These are phyloP conservation scores for Motacilla tschutschensis DNA, from an alignment of 2,113 vertebrate genomes.

Conservation along the genomic window DNA sequence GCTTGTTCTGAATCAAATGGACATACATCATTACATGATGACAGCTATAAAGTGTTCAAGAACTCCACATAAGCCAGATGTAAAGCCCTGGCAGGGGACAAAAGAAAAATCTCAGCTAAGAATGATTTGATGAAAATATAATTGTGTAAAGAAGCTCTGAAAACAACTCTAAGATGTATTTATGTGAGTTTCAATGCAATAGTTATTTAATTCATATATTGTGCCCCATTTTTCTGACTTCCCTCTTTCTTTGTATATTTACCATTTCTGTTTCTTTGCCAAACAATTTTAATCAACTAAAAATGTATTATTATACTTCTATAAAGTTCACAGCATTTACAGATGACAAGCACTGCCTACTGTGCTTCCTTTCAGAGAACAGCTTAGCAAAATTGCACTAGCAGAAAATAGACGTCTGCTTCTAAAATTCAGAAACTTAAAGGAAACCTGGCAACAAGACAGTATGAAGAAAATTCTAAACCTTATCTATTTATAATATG, in stretches of 20 bases:
- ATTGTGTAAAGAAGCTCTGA: neutral
- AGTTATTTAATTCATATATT: neutral
- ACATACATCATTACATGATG: neutral
- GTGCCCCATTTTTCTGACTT: neutral
- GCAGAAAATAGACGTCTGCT: neutral
- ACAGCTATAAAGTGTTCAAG: neutral
- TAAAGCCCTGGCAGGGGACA: neutral
- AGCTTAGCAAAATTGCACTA: neutral
- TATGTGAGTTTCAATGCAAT: neutral
- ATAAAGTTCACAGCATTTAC: neutral
- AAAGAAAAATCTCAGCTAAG: neutral
- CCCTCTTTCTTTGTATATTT: neutral
- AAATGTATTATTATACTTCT: neutral
- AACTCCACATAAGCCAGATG: neutral
- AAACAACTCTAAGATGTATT: neutral
- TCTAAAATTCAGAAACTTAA: neutral
- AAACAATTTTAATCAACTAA: neutral
- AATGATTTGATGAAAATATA: neutral
- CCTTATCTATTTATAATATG: neutral
- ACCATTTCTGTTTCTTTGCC: neutral
- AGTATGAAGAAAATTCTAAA: neutral
- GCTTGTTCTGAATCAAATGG: neutral
- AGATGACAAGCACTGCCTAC: neutral
- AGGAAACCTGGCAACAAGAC: neutral
- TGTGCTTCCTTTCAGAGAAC: neutral